Base-by-base conservation (phyloP, 2,888 invertebrate genomes). In the Rambutsinella grinnellia region DNA sequence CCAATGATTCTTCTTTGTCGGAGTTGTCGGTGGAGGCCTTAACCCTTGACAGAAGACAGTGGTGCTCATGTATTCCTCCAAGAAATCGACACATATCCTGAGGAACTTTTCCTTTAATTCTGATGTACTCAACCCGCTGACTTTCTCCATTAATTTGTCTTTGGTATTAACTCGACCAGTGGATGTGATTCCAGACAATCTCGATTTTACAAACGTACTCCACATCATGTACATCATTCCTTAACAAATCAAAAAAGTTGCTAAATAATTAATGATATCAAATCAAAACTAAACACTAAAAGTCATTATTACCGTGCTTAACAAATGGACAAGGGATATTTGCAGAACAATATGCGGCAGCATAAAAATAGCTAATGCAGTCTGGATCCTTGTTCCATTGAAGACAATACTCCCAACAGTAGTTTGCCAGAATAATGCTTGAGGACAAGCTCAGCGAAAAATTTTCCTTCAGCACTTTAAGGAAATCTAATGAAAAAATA, bases 321-420 rank as follows among this genome's bases (percentile, higher is more conserved):
- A 94, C 89, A 80, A 90, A 89, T 28, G 90, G 87, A 86, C 92
- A 90, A 17, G 90, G 89, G 84, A 94, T 90, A 80, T 89, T 88
- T 65, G 89, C 88, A 60, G 95, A 87, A 85, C 93, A 94, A 63
- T 88, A 88, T 3, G 95, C 85, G 0, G 93, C 92, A n/a, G 92
- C 91, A 80, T 91, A 89, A 36, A 97, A 88, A 83, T 91, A 89
- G 15, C 90, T 88, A 3, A 93, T 88, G 79, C 90, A 89, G 54
- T 91, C 89, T 77, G 92, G 89, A 81, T 93, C 90, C 86, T 93
- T 94, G 85, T 94, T 93, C 96, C 97, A 97, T 63, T 91, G 90
- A 81, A 93, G 90, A 66, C 94, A 92, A 86, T 94, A 95, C 86
- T 97, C 96, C 97, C 97, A 97, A 81, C 93, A 91, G 90, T 96